Evolutionary conservation across 2,113 vertebrate species (phyloP).

Genomic region (Pavo muticus): DNA sequence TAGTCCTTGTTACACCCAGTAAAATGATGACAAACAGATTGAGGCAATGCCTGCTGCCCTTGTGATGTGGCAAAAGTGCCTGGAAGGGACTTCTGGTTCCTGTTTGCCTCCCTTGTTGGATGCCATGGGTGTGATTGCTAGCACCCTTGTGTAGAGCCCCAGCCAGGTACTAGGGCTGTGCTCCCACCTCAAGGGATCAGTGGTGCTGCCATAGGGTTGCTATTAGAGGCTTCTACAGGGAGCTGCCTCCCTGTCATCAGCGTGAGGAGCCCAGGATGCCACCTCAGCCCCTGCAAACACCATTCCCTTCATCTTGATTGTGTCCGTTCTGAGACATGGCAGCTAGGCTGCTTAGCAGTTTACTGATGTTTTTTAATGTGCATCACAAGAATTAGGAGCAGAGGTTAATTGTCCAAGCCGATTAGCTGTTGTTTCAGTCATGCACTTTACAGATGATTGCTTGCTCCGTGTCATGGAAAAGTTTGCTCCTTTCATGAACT

Average conservation of each 20-base stretch:
- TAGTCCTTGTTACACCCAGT: not conserved
- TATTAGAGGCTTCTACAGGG: not conserved
- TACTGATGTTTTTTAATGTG: not conserved
- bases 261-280: not conserved
- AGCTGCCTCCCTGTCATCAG: not conserved
- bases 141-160: not conserved
- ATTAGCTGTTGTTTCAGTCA: not conserved
- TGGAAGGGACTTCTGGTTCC: not conserved
- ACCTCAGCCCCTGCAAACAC: not conserved
- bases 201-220: not conserved
- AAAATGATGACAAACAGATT: not conserved
- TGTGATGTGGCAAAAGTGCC: not conserved
- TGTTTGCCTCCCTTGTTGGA: not conserved
- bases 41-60: not conserved
- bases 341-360: not conserved
- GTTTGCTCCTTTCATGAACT: not conserved
- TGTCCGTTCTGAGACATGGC: not conserved
- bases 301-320: not conserved
- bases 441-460: not conserved
- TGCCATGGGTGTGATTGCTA: not conserved
- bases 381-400: not conserved
- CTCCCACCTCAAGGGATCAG: rapidly evolving
- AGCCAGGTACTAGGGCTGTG: rapidly evolving
- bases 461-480: not conserved
- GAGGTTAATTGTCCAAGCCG: constrained; percentile 5